Evolutionary conservation across 2,797 vertebrate species (phyloP), one percentile per base, ranked within the genome.

Genomic region (Hippocampus kuda): DNA sequence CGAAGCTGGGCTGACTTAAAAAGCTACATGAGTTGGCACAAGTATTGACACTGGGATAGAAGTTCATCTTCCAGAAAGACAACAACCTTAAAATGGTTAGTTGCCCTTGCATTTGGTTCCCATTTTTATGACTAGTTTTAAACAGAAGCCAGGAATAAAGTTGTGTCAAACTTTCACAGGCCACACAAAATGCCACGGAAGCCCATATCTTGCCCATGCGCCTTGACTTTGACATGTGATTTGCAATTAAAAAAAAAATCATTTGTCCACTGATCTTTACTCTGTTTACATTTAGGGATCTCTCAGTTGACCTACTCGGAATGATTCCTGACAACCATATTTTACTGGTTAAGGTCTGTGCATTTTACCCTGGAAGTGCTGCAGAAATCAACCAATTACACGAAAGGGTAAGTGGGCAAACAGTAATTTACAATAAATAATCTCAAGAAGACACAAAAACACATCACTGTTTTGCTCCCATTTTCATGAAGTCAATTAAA

Each of bases 271-370:
- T 67, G 5, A 24, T 64, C 4, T 68, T 26, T 54, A 16, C 41
- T 48, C 2, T 79, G 15, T 76, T 71, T 65, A 5, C n/a, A 0
- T 68, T n/a, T 75, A 99, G 97, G 95, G 92, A 95, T 77, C 86
- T 97, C 68, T 94, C 95, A 54, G 86, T 83, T 10, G 91, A 95
- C 73, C 92, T 99, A 59, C 90, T 99, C 65, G 82, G 81, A 77
- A 95, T 95, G 95, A 94, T 93, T 77, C 94, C 95, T 27, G 90
- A 93, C 77, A 94, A 93, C 56, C 84, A 92, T 70, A 79, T 92
- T 7, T 89, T 95, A 30, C 77, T 97, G 84, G 87, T 92, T 49
- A 95, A 97, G 78, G 89, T 99, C 2, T 98, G 96, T 80, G 92
- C 95, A 26, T 94, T 94, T 84, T 95, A 93, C 85, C 92, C 94